Percentiles rank a stretch among this genome's conserved stretches.
Conservation (phyloP, 2,888 invertebrate species). For the Drosophila planitibia region DNA sequence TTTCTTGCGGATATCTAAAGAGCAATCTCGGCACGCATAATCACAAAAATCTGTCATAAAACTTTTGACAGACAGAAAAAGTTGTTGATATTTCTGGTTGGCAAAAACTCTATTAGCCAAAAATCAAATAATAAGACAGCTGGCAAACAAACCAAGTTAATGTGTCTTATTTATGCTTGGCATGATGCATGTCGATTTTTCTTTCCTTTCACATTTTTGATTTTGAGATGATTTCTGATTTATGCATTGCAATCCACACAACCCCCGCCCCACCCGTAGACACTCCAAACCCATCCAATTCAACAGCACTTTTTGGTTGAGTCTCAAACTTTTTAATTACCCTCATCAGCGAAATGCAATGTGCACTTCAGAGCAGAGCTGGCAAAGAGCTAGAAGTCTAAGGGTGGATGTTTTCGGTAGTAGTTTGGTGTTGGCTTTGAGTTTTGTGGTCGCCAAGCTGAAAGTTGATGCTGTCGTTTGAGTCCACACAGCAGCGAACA, state of each 20-base stretch:
- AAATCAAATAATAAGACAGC: conserved; percentile 38
- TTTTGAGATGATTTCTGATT: conserved; percentile 18
- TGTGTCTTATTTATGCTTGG: conserved; percentile 69
- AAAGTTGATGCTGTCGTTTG: conserved; percentile 11
- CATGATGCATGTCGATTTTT: conserved; percentile 65
- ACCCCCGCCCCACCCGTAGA: background rate
- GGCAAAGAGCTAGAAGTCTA: conserved; percentile 4
- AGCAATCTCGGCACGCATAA: conserved; percentile 51
- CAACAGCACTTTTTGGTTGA: conserved; percentile 54
- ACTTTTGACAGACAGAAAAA: conserved; percentile 69
- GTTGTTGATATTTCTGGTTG: conserved; percentile 32
- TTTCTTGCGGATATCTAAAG: conserved; percentile 23
- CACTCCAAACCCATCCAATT: conserved; percentile 24
- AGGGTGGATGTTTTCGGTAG: background rate
- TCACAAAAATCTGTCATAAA: conserved; percentile 74
- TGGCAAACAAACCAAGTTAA: conserved; percentile 55
- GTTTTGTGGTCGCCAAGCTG: conserved; percentile 37
- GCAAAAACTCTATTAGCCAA: conserved; percentile 48
- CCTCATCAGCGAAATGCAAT: conserved; percentile 76
- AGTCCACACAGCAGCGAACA: conserved; percentile 7
- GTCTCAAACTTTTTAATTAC: conserved; percentile 77
- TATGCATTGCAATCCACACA: conserved; percentile 41
- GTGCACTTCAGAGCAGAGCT: conserved; percentile 39
- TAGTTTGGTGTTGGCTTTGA: conserved; percentile 2
- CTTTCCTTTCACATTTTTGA: conserved; percentile 12